Evolutionary conservation across 1,140 invertebrate species (phyloP).

Genomic region (Rhyacophila brunnea): DNA sequence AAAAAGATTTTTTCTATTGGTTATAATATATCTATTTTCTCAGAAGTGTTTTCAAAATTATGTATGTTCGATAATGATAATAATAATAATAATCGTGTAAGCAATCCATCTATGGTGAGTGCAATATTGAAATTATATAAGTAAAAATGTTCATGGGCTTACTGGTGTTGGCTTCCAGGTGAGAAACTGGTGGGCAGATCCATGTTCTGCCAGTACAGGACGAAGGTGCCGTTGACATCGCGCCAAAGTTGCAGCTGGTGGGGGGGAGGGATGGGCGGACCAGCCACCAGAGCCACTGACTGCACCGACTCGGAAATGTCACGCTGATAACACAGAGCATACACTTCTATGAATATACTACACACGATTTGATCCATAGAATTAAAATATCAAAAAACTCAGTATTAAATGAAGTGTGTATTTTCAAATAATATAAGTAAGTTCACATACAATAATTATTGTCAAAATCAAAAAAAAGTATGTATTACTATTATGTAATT

Average conservation of each 20-base stretch:
- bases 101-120: too few relatives aligned
- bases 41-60: too few relatives aligned
- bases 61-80: too few relatives aligned
- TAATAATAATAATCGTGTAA: too few relatives aligned
- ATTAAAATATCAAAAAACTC: neutral
- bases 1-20: too few relatives aligned
- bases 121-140: too few relatives aligned
- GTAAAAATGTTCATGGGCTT: too few relatives aligned
- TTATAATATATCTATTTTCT: too few relatives aligned
- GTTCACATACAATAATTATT: too few relatives aligned
- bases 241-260: constrained; percentile 60
- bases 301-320: constrained; percentile 48
- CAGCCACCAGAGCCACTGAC: constrained; percentile 51
- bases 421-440: too few relatives aligned
- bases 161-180: constrained; percentile 5
- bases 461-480: too few relatives aligned
- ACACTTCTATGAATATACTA: constrained; percentile 9
- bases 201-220: constrained; percentile 59
- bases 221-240: constrained; percentile 57
- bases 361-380: constrained; percentile 5
- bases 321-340: constrained; percentile 21
- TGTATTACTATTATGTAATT: too few relatives aligned
- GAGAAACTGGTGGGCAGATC: neutral
- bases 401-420: constrained; percentile 2
- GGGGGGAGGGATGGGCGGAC: constrained; percentile 63